Evolutionary conservation across 2,888 invertebrate genomes (phyloP), one percentile per base, ranked within the genome.

Genomic region (Rhodophaea formosa): DNA sequence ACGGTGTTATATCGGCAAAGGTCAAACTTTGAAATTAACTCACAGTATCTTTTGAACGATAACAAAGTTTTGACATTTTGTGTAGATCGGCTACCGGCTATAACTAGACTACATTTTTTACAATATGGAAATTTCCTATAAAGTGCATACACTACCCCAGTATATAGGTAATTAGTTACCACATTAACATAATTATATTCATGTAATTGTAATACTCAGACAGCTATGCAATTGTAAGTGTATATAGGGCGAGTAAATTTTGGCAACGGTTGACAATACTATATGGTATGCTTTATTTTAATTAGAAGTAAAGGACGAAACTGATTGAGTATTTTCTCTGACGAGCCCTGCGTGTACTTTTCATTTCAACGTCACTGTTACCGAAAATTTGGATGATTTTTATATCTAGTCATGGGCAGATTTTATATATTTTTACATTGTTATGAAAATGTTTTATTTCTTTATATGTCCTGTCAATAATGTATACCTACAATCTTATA

Each of bases 181-280:
- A 73, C 67, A 71, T 71, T 74, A 76, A 74, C 66, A 62, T 72
- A 69, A 64, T 17, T 60, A 56, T 70, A 67, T 71, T 68, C 62
- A 64, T 73, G 70, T 75, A 66, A 69, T 70, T 71, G 72, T 71
- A 85, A 87, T 86, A 86, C 86, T 86, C 86, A 79, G 63, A 64
- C 62, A 65, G 73, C 70, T 75, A 79, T 74, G 70, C 79, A 79
- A 74, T 74, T 74, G 70, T 77, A 74, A 74, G 70, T 82, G 74
- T 74, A 80, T 71, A 79, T 88, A 89, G 90, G 90, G 90, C 90
- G 90, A 90, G 90, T 82, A 76, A 67, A 7, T 75, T 81, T 82
- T 72, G 81, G 79, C 75, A 87, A 88, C 82, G 68, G 77, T 84
- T 88, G 90, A 91, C 90, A 91, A 88, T 88, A 88, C 85, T 78